Percentiles rank a stretch among this genome's conserved stretches.
Conservation (phyloP, 2,888 invertebrate genomes). For the Drosophila prolongata region DNA sequence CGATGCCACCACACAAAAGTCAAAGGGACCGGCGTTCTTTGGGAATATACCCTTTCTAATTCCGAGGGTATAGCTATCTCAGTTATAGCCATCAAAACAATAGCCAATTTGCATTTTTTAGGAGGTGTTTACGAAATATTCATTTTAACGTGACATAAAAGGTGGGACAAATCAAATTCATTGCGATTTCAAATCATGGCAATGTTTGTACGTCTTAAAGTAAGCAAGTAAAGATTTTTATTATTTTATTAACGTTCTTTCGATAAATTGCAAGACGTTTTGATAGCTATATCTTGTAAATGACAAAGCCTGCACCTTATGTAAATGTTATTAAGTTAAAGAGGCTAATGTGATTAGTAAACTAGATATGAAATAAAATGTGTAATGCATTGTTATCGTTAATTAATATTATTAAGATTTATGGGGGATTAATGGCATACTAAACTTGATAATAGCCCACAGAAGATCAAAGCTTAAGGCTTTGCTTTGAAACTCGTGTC, state of each 20-base stretch:
- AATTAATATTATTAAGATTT: too few relatives aligned
- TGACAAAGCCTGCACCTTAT: too few relatives aligned
- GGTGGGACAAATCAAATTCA: background rate
- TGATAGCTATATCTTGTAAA: too few relatives aligned
- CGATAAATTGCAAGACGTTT: too few relatives aligned
- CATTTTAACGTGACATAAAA: background rate
- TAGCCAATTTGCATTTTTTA: slow-evolving; percentile 3
- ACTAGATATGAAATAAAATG: too few relatives aligned
- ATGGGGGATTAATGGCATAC: background rate
- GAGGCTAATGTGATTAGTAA: background rate
- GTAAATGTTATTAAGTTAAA: background rate
- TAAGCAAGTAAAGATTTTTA: too few relatives aligned
- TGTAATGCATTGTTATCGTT: too few relatives aligned
- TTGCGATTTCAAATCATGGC: background rate
- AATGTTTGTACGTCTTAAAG: background rate
- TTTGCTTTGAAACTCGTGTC: background rate
- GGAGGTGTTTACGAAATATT: background rate
- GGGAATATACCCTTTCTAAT: slow-evolving; percentile 4
- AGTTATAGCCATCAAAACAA: background rate
- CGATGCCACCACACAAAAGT: slow-evolving; percentile 14
- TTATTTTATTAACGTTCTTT: too few relatives aligned
- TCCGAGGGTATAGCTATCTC: slow-evolving; percentile 1
- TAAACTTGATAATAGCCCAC: background rate
- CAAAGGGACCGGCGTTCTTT: slow-evolving; percentile 25
- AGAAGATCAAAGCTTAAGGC: background rate